Evolutionary conservation across 2,113 vertebrate genomes (phyloP), one percentile per base, ranked within the genome.

Genomic region (Irena cyanogastra): DNA sequence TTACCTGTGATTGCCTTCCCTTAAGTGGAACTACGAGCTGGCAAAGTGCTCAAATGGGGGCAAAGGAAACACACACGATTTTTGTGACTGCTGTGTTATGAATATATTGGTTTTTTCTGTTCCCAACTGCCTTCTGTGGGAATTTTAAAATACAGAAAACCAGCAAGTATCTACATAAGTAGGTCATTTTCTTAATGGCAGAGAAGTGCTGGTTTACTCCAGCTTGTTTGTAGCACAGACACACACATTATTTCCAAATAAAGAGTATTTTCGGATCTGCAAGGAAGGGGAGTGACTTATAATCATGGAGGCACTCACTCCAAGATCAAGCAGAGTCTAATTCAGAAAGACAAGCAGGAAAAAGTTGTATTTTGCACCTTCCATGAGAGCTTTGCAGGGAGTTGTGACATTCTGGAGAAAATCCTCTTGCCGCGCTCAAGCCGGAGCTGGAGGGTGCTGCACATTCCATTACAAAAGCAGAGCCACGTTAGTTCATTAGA

Each of bases 301-400:
- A 72, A 26, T 10, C 31, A 9, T 17, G 59, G 68, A 64, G 90
- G 72, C 42, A 21, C 72, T 95, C 35, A 49, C 87, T 92, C 92
- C 93, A 66, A 85, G 93, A 96, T 84, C 52, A 91, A 93, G 91
- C n/a, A 90, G 57, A 72, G 72, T 83, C 87, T 96, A 93, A 95
- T 94, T 94, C 95, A 90, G 71, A 41, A 72, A 87, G 97, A 92
- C 83, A 97, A 97, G 97, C 94, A 97, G 90, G 95, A 72, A 83
- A 77, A 93, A 69, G 84, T 78, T 5, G 1, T 19, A 56, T 61
- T 87, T 77, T 65, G 70, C 80, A 53, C 52, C 83, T 95, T 95
- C 82, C 61, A 47, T 15, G 75, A 8, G 60, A 96, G 91, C 97
- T 97, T 95, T 78, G 69, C 94, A 94, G 91, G 89, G 89, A 97